Conservation (phyloP, 2,888 invertebrate species). For the Pterobdella sp. region DNA sequence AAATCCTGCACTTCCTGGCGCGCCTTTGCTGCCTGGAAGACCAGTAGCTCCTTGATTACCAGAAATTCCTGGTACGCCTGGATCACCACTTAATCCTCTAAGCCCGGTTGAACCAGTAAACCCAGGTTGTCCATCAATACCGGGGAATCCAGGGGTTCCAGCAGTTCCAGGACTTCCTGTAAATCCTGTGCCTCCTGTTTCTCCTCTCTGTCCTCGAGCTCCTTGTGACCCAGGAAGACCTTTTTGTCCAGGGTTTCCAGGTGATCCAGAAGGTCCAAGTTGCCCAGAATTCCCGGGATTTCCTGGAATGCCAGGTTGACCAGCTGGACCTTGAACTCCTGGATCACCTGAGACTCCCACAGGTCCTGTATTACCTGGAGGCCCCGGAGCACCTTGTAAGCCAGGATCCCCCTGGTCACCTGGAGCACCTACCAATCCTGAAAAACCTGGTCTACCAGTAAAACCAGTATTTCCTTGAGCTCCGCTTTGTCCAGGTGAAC, state of each 20-base stretch:
- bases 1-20: not conserved
- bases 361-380: conserved; percentile 26
- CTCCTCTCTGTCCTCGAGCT: not conserved
- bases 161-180: conserved; percentile 3
- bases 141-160: conserved; percentile 12
- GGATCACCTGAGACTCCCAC: conserved; percentile 13
- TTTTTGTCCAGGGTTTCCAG: not conserved
- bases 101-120: not conserved
- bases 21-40: not conserved
- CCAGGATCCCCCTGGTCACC: conserved; percentile 27
- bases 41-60: conserved; percentile 4
- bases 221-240: not conserved
- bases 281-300: not conserved
- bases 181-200: not conserved
- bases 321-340: not conserved
- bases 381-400: conserved; percentile 28
- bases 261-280: not conserved
- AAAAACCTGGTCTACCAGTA: conserved; percentile 26
- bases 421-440: conserved; percentile 28
- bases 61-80: conserved; percentile 5
- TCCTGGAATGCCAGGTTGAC: not conserved
- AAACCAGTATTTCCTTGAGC: conserved; percentile 17
- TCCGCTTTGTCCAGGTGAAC: conserved; percentile 14
- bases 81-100: not conserved
- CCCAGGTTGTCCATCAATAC: not conserved